Evolutionary conservation across 2,797 vertebrate genomes (phyloP).

Genomic region (Sebastolobus altivelis): DNA sequence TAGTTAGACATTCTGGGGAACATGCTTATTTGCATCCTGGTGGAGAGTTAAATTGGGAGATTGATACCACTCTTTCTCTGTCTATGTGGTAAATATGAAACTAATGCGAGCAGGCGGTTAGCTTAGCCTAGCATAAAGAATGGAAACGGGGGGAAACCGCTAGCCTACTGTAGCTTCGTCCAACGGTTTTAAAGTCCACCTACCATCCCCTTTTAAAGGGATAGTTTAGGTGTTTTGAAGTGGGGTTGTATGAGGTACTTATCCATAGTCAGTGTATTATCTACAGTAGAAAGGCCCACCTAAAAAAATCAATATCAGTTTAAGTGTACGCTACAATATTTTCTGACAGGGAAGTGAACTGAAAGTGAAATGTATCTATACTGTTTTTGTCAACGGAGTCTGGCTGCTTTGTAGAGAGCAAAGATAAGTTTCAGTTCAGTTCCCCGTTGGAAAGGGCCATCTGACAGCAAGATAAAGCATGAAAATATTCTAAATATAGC

Average conservation of each 20-base stretch:
- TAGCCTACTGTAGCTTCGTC: not conserved
- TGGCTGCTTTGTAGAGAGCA: too few relatives aligned
- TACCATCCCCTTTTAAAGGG: not conserved
- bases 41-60: not conserved
- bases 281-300: too few relatives aligned
- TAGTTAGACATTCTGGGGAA: slow-evolving; percentile 14
- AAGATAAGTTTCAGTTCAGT: too few relatives aligned
- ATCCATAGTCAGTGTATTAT: not conserved
- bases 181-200: not conserved
- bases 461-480: too few relatives aligned
- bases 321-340: too few relatives aligned
- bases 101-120: not conserved
- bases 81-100: not conserved
- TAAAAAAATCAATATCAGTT: too few relatives aligned
- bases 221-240: not conserved
- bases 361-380: too few relatives aligned
- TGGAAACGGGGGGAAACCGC: not conserved
- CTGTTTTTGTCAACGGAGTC: too few relatives aligned
- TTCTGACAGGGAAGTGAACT: too few relatives aligned
- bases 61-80: not conserved
- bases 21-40: not conserved
- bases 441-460: too few relatives aligned
- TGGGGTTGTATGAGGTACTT: not conserved
- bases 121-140: not conserved
- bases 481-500: too few relatives aligned